Evolutionary conservation across 2,113 vertebrate genomes (phyloP), one percentile per base, ranked within the genome.

Genomic region (Chamaetylas fuelleborni): DNA sequence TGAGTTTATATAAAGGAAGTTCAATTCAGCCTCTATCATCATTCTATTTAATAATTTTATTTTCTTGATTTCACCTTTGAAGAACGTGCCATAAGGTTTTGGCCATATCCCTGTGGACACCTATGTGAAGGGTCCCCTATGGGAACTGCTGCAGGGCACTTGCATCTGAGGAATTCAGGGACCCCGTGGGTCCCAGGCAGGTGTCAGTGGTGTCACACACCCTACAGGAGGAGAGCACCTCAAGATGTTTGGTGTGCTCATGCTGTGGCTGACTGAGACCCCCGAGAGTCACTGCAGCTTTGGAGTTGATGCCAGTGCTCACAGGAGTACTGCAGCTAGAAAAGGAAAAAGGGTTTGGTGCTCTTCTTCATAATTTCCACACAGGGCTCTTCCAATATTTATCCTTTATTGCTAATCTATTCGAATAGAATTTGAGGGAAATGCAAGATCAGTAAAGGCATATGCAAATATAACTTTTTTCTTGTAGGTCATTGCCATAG

Each of bases 401-500:
- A 86, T 93, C 45, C 80, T 93, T 95, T 90, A 84, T 57, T 93
- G 67, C 47, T 96, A 91, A 96, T 90, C 90, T 95, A 69, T 88
- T 90, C 2, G 29, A 86, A 84, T 36, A 86, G 45, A 92, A 93
- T 86, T 79, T 74, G 73, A 96, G 88, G 77, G 72, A 89, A 93
- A 90, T 76, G 53, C 90, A 88, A 90, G 90, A 94, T 76, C 90
- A 92, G 76, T 96, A 96, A 96, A 97, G 77, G 92, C 90, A 62
- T 96, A 97, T 93, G 95, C 95, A 97, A 96, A 97, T 93, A 90
- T 53, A 95, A 95, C 93, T 84, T 92, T 91, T 95, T 96, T 92
- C 95, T 84, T 96, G 95, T 97, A 97, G 96, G 96, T 97, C 96
- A 96, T 96, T 95, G 81, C 92, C 93, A 96, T 97, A 94, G 96